Base-by-base conservation (phyloP, 2,113 vertebrate species). In the Cinclus mexicanus region DNA sequence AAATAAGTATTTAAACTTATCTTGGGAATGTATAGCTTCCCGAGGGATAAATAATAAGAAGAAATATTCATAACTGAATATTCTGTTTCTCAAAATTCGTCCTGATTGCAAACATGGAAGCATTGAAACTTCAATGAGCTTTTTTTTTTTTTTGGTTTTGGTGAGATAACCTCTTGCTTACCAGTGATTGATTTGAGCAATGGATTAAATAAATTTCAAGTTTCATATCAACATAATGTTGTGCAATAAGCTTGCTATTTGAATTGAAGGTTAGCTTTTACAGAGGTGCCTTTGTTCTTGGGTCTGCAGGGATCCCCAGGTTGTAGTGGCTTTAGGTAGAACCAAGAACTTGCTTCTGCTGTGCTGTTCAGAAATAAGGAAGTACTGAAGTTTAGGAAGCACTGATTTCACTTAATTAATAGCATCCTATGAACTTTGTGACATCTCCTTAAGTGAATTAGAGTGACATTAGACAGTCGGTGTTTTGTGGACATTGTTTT, bases 231-330 rank as follows among this genome's bases (percentile, higher is more conserved):
- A 71, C 91, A 18, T 92, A 84, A 90, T 95, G 98, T 96, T 92
- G 92, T 82, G 95, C 97, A 93, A 95, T 93, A 95, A 97, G 91
- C 86, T 98, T 96, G 94, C 97, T 97, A 90, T 94, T 97, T 83
- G 96, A 95, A 97, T 85, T 95, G 96, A 87, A 95, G 96, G 97
- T 97, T 97, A 89, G 93, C 91, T 90, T 97, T 96, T 95, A 98
- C 98, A 98, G 98, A 98, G 97, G 83, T 81, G 90, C 95, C 97
- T 98, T 98, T 99, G 98, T 99, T 98, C 96, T 67, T 96, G 76
- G 98, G 98, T 97, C 97, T 97, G 91, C 96, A 97, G 97, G 98
- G 97, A 97, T 98, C 98, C 97, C 98, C 90, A 97, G 98, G 98
- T 98, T 97, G 92, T 86, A 97, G 94, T 97, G 98, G 98, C 96